Conservation (phyloP, 2,888 invertebrate genomes). For the Agriopis leucophaearia region DNA sequence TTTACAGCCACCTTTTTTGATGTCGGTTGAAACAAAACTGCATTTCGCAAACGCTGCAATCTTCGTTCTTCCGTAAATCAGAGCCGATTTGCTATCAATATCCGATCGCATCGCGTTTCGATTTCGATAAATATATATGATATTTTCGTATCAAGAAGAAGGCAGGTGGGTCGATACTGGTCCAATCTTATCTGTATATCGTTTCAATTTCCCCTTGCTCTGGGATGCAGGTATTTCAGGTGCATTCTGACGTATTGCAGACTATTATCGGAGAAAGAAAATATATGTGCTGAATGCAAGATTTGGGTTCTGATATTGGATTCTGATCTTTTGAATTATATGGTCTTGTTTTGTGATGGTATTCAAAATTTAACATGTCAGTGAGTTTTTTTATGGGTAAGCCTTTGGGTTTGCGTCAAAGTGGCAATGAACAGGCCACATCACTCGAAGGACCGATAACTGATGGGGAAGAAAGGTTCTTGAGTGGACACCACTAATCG, state of each 20-base stretch:
- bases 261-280: slow-evolving; percentile 14
- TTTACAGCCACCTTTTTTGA: no score
- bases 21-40: background rate
- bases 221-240: slow-evolving; percentile 33
- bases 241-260: slow-evolving; percentile 26
- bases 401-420: no score
- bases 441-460: no score
- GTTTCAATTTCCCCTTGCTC: slow-evolving; percentile 53
- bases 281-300: slow-evolving; percentile 3
- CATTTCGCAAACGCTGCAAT: slow-evolving; percentile 14
- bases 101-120: slow-evolving; percentile 29
- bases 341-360: no score
- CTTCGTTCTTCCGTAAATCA: slow-evolving; percentile 11
- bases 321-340: no score
- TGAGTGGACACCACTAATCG: no score
- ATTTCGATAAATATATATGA: slow-evolving; percentile 45
- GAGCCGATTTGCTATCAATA: slow-evolving; percentile 26
- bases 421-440: no score
- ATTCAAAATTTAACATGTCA: no score
- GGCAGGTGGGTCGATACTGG: slow-evolving; percentile 35
- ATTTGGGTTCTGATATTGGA: slow-evolving; percentile 5
- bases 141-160: slow-evolving; percentile 36
- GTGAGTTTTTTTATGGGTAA: no score
- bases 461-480: no score
- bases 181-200: slow-evolving; percentile 45